A percentile compares a stretch with the other conserved stretches of the same genome.
These are phyloP conservation scores for Nipponia nippon DNA, from an alignment of 2,113 vertebrate species.

Conservation along the genomic window DNA sequence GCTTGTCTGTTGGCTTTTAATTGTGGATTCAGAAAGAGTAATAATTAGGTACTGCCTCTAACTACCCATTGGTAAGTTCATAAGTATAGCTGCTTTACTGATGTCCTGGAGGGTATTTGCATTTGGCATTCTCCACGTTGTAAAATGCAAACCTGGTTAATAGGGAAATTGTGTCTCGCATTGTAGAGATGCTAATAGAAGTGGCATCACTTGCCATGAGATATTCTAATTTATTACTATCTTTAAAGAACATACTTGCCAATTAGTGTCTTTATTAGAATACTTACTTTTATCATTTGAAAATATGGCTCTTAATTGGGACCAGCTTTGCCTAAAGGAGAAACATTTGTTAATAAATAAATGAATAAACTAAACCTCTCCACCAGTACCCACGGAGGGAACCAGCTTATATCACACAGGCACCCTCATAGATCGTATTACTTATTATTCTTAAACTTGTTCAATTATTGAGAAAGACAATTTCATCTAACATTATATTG, in stretches of 20 bases:
- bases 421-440: neutral
- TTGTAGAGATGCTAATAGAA: slow-evolving; percentile 55
- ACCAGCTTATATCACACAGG: neutral
- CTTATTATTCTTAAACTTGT: neutral
- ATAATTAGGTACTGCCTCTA: slow-evolving; percentile 14
- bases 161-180: neutral
- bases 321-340: slow-evolving; percentile 47
- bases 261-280: slow-evolving; percentile 70
- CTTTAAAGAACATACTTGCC: slow-evolving; percentile 68
- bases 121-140: neutral
- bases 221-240: slow-evolving; percentile 53
- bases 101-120: slow-evolving; percentile 24
- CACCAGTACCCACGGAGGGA: neutral
- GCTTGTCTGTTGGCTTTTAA: slow-evolving; percentile 41
- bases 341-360: slow-evolving; percentile 66
- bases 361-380: slow-evolving; percentile 35
- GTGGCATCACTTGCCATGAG: slow-evolving; percentile 23
- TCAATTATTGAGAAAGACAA: slow-evolving; percentile 31
- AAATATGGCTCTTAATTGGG: slow-evolving; percentile 66
- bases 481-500: slow-evolving; percentile 3
- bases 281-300: slow-evolving; percentile 57
- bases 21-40: neutral
- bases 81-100: neutral
- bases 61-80: neutral
- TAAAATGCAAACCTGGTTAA: slow-evolving; percentile 35